Percentiles rank a stretch among this genome's conserved stretches.
Conservation (phyloP, 1,140 invertebrate species). For the Cydia pomonella region DNA sequence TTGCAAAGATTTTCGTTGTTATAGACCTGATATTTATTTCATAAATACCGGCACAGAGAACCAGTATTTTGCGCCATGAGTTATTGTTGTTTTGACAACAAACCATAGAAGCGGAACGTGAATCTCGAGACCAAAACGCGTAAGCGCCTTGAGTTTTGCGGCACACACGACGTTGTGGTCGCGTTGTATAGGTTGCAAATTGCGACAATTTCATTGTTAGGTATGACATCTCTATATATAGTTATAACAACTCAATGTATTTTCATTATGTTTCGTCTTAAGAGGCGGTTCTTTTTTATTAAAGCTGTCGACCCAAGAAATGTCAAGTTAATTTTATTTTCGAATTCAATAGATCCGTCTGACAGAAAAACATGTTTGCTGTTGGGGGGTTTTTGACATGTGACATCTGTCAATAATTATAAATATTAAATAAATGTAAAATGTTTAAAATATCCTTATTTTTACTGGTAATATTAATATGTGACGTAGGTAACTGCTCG, state of each 20-base stretch:
- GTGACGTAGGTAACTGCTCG: background rate
- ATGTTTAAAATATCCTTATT: background rate
- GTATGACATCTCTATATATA: too few species aligned
- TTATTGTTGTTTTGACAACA: too few species aligned
- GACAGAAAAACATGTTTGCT: constrained; percentile 7
- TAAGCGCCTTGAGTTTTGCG: too few species aligned
- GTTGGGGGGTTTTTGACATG: constrained; percentile 9
- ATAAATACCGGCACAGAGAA: too few species aligned
- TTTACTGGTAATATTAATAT: background rate
- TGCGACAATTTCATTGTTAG: too few species aligned
- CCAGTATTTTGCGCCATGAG: too few species aligned
- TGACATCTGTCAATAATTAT: background rate
- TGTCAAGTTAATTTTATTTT: background rate
- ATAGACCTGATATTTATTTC: background rate
- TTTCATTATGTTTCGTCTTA: constrained; percentile 1
- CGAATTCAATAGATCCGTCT: background rate
- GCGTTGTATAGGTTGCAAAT: too few species aligned
- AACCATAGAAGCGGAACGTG: too few species aligned
- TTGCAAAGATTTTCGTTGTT: too few species aligned
- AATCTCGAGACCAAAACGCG: too few species aligned
- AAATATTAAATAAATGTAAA: background rate
- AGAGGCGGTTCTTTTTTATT: background rate
- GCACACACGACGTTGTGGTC: too few species aligned
- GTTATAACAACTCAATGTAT: too few species aligned
- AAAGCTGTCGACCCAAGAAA: background rate